phyloP scores from a whole-genome alignment of 2,113 vertebrate species.

The Tyrannus savana region DNA sequence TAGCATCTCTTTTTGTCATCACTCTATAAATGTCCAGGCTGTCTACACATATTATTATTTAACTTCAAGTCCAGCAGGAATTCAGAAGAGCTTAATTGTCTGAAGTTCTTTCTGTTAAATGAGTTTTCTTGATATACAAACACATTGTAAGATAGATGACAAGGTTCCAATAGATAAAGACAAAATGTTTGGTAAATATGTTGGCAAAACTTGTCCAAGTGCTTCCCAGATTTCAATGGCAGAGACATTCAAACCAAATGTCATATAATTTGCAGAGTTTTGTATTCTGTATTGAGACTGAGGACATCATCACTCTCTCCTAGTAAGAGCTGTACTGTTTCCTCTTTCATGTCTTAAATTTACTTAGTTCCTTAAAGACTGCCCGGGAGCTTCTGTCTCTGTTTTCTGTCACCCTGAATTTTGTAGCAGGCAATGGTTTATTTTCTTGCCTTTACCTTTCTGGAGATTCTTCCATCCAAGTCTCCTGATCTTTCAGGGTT shows the following conservation, averaged over 20 bases:
- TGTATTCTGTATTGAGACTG: neutral
- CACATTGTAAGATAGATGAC: neutral
- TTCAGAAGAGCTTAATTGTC: neutral
- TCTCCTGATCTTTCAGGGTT: slow-evolving; percentile 50
- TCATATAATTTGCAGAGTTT: neutral
- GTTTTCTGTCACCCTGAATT: neutral
- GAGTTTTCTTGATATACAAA: neutral
- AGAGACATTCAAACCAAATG: neutral
- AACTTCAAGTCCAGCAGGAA: neutral
- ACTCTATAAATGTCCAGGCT: neutral
- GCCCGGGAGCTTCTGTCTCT: neutral
- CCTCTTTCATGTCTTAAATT: neutral
- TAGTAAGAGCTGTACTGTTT: neutral
- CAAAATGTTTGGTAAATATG: neutral
- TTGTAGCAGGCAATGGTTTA: neutral
- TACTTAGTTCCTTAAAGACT: neutral
- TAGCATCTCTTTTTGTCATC: neutral
- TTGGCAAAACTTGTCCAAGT: neutral
- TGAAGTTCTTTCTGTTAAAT: neutral
- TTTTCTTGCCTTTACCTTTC: slow-evolving; percentile 46
- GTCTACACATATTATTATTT: neutral
- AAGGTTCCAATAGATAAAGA: neutral
- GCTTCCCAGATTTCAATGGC: neutral
- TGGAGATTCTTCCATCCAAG: slow-evolving; percentile 17
- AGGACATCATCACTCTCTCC: neutral